Conservation (phyloP, 2,113 vertebrate species). For the Alosa alosa region DNA sequence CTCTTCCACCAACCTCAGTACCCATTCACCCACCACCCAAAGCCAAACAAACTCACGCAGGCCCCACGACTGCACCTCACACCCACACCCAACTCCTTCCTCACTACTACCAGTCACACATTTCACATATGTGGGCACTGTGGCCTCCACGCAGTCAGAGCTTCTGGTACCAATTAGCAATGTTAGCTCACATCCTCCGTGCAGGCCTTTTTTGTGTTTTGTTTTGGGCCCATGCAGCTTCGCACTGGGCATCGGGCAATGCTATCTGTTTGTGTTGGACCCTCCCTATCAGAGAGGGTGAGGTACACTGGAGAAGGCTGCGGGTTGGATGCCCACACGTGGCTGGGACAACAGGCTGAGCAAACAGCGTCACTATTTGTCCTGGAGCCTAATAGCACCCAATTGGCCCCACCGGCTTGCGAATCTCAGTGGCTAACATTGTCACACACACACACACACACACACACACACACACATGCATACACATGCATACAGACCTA, state of each 20-base stretch:
- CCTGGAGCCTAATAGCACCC: not conserved
- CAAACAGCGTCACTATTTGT: not conserved
- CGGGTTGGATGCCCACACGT: slow-evolving; percentile 21
- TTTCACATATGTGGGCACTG: slow-evolving; percentile 13
- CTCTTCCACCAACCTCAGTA: not conserved
- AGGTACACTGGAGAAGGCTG: slow-evolving; percentile 26
- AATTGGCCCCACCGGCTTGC: not conserved
- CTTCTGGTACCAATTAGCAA: slow-evolving; percentile 46
- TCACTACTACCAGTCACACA: not conserved
- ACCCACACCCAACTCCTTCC: not conserved
- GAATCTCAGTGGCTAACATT: not conserved
- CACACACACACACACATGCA: not conserved
- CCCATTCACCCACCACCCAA: not conserved
- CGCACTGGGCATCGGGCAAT: not conserved
- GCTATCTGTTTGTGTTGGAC: slow-evolving; percentile 10
- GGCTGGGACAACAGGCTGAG: slow-evolving; percentile 8
- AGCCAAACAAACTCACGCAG: not conserved
- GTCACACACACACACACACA: not conserved
- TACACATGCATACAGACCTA: not conserved
- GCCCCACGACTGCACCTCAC: not conserved
- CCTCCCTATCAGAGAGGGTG: slow-evolving; percentile 28
- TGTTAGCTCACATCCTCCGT: slow-evolving; percentile 26
- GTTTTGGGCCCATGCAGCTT: not conserved
- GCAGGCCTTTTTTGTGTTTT: not conserved
- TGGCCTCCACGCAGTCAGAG: slow-evolving; percentile 25